phyloP scores from a whole-genome alignment of 2,797 vertebrate species.

The Tokudaia muenninki region DNA sequence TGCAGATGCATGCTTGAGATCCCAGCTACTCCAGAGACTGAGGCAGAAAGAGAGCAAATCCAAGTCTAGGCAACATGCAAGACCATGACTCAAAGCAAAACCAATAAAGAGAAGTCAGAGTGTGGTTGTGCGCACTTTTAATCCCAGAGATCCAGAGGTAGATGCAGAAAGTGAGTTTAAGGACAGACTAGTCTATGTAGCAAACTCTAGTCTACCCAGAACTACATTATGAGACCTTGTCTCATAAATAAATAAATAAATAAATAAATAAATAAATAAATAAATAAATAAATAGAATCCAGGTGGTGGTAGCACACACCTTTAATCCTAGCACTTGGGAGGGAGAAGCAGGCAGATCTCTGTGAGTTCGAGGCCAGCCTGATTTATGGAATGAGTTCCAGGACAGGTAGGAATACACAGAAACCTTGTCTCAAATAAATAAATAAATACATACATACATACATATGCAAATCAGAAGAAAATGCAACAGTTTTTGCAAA shows the following conservation, averaged over 20 bases:
- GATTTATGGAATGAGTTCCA: neutral
- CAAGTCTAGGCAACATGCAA: neutral
- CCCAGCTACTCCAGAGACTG: neutral
- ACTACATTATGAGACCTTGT: neutral
- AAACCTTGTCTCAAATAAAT: neutral
- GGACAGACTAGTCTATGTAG: neutral
- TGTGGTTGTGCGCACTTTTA: neutral
- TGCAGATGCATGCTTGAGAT: neutral
- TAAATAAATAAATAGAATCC: neutral
- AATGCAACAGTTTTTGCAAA: accelerated
- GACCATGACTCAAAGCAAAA: neutral
- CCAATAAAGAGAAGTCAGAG: neutral
- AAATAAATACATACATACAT: neutral
- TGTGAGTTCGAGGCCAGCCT: neutral
- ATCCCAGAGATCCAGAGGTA: neutral
- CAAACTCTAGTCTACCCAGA: too few species aligned
- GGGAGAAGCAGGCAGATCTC: neutral
- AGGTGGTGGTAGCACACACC: neutral
- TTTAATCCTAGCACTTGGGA: neutral
- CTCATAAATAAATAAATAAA: neutral
- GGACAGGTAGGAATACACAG: neutral
- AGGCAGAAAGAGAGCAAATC: neutral
- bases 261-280: neutral
- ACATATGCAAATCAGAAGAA: neutral
- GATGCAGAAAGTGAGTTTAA: neutral